phyloP scores from a whole-genome alignment of 2,113 vertebrate genomes.

The Phocoena sinus region DNA sequence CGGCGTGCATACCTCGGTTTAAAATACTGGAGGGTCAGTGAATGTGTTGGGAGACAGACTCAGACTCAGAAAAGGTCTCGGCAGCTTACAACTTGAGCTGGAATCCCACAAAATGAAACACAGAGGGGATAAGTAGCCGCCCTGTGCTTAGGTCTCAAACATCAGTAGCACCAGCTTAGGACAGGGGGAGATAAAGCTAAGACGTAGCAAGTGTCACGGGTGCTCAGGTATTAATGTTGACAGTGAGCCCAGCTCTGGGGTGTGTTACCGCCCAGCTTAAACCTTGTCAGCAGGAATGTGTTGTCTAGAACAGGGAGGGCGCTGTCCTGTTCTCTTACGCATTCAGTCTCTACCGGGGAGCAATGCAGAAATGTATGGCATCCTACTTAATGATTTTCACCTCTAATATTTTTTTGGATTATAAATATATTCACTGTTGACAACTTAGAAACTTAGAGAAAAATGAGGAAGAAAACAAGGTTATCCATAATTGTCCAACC shows the following conservation, averaged over 20 bases:
- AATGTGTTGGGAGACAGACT: background rate
- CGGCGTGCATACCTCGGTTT: background rate
- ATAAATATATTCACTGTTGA: background rate
- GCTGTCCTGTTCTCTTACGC: background rate
- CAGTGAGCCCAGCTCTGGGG: background rate
- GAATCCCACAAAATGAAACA: background rate
- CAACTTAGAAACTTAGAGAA: conserved; percentile 24
- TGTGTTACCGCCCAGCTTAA: background rate
- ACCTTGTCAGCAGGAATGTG: background rate
- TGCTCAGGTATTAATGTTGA: rapidly evolving
- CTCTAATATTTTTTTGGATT: background rate
- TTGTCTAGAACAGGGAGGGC: background rate
- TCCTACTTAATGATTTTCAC: background rate
- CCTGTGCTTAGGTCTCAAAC: background rate
- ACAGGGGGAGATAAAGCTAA: rapidly evolving
- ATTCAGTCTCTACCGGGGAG: background rate
- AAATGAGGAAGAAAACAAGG: background rate
- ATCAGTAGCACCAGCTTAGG: background rate
- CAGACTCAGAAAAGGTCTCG: background rate
- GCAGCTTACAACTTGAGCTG: background rate
- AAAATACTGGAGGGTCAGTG: background rate
- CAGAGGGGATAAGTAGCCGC: background rate
- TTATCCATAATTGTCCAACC: background rate
- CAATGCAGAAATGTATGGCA: background rate
- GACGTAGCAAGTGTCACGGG: rapidly evolving